These are phyloP conservation scores for Mormyrus proboscirostris DNA, from an alignment of 2,797 vertebrate species.

Conservation along the genomic window DNA sequence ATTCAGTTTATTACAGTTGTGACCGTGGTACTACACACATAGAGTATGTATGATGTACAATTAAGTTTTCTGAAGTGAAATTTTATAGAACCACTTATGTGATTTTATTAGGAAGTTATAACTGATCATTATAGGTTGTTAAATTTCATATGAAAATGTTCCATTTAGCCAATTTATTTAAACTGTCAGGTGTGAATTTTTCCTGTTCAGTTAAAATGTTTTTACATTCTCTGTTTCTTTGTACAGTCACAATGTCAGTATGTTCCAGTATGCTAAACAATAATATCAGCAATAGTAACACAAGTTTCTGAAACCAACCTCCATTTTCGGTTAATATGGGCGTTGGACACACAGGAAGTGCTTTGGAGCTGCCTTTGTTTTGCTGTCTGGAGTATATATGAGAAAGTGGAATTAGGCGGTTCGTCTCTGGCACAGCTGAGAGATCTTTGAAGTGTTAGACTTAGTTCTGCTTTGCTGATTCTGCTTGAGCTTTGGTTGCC, in stretches of 20 bases:
- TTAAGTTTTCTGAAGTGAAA: background rate
- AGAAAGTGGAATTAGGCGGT: slow-evolving; percentile 37
- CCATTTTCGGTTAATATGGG: slow-evolving; percentile 22
- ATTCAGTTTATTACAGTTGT: background rate
- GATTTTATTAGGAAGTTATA: background rate
- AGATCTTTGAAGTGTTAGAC: slow-evolving; percentile 50
- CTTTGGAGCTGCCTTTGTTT: slow-evolving; percentile 31
- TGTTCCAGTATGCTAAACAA: background rate
- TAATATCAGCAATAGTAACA: background rate
- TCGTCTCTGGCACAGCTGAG: slow-evolving; percentile 31
- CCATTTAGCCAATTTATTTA: background rate
- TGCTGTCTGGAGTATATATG: slow-evolving; percentile 26
- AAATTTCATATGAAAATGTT: background rate
- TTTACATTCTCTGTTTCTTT: background rate
- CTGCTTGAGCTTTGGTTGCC: slow-evolving; percentile 38
- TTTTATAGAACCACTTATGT: background rate
- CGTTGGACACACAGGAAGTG: slow-evolving; percentile 25
- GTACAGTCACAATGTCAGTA: background rate
- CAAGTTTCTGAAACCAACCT: background rate
- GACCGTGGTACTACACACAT: background rate
- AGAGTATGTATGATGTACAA: background rate
- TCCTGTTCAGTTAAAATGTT: background rate
- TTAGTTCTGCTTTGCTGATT: slow-evolving; percentile 43
- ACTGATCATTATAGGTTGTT: background rate
- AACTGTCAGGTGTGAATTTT: background rate